A percentile compares a stretch with the other conserved stretches of the same genome.
Conservation (phyloP, 2,888 invertebrate species). For the Lissonota sp. region DNA sequence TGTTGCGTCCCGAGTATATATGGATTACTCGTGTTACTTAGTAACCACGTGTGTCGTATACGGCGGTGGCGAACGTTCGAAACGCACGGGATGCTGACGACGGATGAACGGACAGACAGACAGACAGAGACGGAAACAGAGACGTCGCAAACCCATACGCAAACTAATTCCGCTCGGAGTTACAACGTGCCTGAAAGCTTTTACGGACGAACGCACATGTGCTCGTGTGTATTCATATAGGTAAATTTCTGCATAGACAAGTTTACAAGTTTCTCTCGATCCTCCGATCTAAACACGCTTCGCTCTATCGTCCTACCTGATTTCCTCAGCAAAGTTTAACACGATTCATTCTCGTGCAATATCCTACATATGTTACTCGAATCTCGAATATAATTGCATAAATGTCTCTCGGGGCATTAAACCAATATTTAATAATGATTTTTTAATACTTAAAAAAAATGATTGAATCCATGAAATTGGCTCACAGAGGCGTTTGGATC, state of each 20-base stretch:
- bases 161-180: constrained; percentile 33
- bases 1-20: constrained; percentile 14
- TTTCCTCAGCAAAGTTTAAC: not conserved
- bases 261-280: constrained; percentile 23
- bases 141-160: constrained; percentile 31
- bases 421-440: too few species aligned
- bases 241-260: constrained; percentile 25
- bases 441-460: too few species aligned
- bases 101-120: not conserved
- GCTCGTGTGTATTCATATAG: not conserved
- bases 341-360: not conserved
- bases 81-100: constrained; percentile 24
- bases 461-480: too few species aligned
- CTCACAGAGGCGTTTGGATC: too few species aligned
- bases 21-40: constrained; percentile 67
- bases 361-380: too few species aligned
- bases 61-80: constrained; percentile 9
- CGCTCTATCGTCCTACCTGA: constrained; percentile 7
- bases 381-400: too few species aligned
- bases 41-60: constrained; percentile 29
- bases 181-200: constrained; percentile 49
- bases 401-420: too few species aligned
- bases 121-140: constrained; percentile 32
- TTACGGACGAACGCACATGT: constrained; percentile 59
- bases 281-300: not conserved